Evolutionary conservation across 2,113 vertebrate genomes (phyloP).

Genomic region (Opisthocomus hoazin): DNA sequence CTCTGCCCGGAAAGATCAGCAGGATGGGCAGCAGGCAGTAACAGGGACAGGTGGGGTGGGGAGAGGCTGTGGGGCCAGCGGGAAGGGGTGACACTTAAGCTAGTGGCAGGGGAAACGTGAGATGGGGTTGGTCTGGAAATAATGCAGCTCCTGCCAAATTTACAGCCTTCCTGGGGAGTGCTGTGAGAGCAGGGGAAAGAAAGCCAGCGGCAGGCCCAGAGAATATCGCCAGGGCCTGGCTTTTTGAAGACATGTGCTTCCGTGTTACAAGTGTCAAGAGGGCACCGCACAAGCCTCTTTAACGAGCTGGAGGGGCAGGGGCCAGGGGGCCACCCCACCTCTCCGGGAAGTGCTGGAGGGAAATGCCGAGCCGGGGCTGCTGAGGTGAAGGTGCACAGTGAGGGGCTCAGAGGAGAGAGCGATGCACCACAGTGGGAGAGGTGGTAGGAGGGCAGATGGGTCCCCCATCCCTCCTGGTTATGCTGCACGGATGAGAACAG

Average conservation of each 20-base stretch:
- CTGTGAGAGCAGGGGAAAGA: neutral
- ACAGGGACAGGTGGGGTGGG: fast-evolving
- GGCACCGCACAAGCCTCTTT: neutral
- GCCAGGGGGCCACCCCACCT: fast-evolving
- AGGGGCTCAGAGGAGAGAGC: fast-evolving
- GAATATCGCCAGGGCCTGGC: neutral
- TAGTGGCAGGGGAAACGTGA: neutral
- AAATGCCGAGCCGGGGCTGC: neutral
- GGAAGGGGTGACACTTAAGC: slow-evolving; percentile 6
- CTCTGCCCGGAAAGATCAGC: neutral
- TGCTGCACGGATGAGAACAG: fast-evolving
- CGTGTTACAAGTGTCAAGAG: slow-evolving; percentile 33
- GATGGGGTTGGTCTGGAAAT: slow-evolving; percentile 29
- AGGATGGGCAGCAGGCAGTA: neutral
- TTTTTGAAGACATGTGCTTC: slow-evolving; percentile 41
- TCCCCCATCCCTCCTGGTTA: neutral
- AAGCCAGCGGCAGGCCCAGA: neutral
- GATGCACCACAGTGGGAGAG: fast-evolving
- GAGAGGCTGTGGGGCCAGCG: neutral
- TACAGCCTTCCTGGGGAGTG: neutral
- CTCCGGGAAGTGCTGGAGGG: neutral
- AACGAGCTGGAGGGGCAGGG: neutral
- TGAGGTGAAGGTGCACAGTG: fast-evolving
- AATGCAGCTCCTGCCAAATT: slow-evolving; percentile 18
- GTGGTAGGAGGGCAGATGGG: neutral